Conservation (phyloP, 2,113 vertebrate genomes). For the Plotosus lineatus region DNA sequence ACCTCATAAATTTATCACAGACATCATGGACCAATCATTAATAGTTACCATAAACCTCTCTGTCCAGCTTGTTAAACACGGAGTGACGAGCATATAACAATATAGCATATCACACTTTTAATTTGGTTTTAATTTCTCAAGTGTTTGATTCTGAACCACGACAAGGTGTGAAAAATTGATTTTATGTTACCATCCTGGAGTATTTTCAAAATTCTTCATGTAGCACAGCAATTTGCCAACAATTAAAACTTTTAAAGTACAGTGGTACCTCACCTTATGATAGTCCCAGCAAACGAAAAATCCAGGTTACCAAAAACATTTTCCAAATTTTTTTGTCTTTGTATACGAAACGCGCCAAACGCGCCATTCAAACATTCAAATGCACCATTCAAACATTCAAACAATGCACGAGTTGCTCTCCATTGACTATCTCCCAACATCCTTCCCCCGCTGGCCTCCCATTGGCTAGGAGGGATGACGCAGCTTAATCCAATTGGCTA, state of each 20-base stretch:
- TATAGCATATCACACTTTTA: background rate
- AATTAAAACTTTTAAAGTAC: background rate
- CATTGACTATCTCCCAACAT: too few relatives aligned
- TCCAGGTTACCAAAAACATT: too few relatives aligned
- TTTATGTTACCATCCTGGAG: background rate
- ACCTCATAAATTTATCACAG: conserved; percentile 28
- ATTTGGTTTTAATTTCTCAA: background rate
- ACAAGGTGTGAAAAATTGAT: background rate
- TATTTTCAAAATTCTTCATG: background rate
- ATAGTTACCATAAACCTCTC: background rate
- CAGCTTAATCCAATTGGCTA: too few relatives aligned
- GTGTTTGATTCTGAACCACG: background rate
- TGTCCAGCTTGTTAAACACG: background rate
- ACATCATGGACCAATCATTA: background rate
- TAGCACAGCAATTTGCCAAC: background rate
- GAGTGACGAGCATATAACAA: background rate
- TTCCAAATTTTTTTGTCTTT: too few relatives aligned
- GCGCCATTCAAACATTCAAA: too few relatives aligned
- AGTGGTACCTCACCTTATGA: too few relatives aligned
- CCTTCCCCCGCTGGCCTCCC: too few relatives aligned
- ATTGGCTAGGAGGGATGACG: too few relatives aligned
- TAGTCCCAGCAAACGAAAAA: too few relatives aligned
- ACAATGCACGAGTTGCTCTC: too few relatives aligned
- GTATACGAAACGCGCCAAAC: too few relatives aligned
- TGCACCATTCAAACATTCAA: too few relatives aligned